phyloP scores from a whole-genome alignment of 1,140 invertebrate species.

The Anthonomus grandis region DNA sequence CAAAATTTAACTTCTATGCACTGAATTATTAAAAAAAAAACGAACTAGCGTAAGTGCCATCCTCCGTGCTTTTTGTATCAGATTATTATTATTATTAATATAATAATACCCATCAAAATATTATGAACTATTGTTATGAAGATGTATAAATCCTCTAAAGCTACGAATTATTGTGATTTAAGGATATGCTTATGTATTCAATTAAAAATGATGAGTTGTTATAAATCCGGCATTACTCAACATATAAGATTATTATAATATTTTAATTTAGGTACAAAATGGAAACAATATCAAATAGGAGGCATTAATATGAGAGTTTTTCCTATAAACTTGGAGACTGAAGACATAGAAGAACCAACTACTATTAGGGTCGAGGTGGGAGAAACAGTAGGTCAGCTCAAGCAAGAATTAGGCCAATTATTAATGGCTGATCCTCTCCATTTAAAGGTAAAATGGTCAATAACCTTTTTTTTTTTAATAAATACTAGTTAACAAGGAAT shows the following conservation, averaged over 20 bases:
- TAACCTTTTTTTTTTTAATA: neutral
- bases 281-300: conserved; percentile 63
- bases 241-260: too few species aligned
- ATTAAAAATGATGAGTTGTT: conserved; percentile 1
- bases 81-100: too few species aligned
- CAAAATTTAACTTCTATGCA: too few species aligned
- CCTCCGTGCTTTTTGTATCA: too few species aligned
- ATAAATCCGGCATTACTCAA: too few species aligned
- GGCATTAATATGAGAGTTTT: conserved; percentile 65
- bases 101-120: too few species aligned
- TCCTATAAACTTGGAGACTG: conserved; percentile 59
- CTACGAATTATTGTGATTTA: too few species aligned
- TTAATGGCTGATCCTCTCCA: conserved; percentile 51
- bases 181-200: neutral
- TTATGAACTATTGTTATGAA: too few species aligned
- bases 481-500: neutral
- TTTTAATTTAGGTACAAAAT: conserved; percentile 48
- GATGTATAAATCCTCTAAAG: too few species aligned
- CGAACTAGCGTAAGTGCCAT: too few species aligned
- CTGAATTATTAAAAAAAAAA: too few species aligned
- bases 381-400: conserved; percentile 61
- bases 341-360: conserved; percentile 61
- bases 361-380: conserved; percentile 58
- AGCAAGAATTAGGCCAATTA: conserved; percentile 54
- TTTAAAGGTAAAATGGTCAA: conserved; percentile 47